Percentiles rank a stretch among this genome's conserved stretches.
Conservation (phyloP, 2,113 vertebrate species). For the Silurus meridionalis region DNA sequence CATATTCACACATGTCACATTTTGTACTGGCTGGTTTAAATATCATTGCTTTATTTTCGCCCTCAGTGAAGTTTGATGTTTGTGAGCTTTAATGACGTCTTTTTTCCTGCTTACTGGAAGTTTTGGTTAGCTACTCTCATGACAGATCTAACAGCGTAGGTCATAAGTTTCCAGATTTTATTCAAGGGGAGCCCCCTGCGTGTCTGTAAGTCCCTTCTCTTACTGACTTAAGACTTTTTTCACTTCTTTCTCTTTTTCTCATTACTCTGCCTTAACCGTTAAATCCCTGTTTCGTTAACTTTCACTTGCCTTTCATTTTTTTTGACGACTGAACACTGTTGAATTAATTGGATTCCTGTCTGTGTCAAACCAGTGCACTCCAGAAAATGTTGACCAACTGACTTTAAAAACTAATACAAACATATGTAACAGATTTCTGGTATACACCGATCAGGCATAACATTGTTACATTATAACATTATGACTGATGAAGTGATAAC, state of each 20-base stretch:
- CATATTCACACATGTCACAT: background rate
- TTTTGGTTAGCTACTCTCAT: background rate
- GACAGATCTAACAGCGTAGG: conserved; percentile 18
- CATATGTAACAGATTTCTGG: background rate
- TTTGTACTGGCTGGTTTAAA: background rate
- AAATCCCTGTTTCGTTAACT: conserved; percentile 4
- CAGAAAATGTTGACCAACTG: background rate
- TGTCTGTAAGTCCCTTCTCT: conserved; percentile 21
- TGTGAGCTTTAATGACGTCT: conserved; percentile 4
- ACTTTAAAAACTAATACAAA: background rate
- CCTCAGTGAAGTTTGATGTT: background rate
- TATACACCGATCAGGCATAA: background rate
- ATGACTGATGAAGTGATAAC: no score
- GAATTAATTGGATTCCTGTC: background rate
- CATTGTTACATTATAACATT: no score
- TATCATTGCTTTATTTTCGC: background rate
- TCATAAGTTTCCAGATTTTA: conserved; percentile 42
- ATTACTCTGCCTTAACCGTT: background rate
- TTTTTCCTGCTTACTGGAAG: conserved; percentile 30
- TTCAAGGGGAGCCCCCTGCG: conserved; percentile 32
- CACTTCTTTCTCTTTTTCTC: background rate
- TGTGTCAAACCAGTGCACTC: background rate
- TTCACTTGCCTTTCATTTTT: conserved; percentile 1
- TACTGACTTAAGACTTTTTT: background rate
- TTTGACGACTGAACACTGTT: background rate